Evolutionary conservation across 2,113 vertebrate genomes (phyloP).

Genomic region (Silurus asotus): DNA sequence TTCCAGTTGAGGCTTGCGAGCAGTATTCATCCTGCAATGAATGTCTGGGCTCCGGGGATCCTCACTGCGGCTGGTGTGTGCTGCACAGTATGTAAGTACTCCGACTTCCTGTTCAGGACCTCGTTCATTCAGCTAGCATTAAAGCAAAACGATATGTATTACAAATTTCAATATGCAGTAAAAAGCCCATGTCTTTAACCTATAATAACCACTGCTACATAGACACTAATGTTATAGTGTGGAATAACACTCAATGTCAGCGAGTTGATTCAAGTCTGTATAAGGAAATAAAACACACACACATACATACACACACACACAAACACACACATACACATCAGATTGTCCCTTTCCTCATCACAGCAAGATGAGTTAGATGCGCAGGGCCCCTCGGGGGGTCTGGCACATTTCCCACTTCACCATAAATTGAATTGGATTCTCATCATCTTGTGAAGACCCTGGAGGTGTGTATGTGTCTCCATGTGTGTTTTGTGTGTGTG

Average conservation of each 20-base stretch:
- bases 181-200: too few relatives aligned
- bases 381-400: slow-evolving; percentile 55
- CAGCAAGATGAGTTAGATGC: slow-evolving; percentile 58
- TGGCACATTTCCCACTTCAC: slow-evolving; percentile 76
- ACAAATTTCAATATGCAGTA: neutral
- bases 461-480: slow-evolving; percentile 52
- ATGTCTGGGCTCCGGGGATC: slow-evolving; percentile 92
- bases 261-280: neutral
- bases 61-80: slow-evolving; percentile 98
- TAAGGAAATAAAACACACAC: neutral
- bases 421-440: slow-evolving; percentile 77
- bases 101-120: neutral
- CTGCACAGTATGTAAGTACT: slow-evolving; percentile 92
- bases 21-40: slow-evolving; percentile 87
- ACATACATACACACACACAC: slow-evolving; percentile 17
- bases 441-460: slow-evolving; percentile 64
- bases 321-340: slow-evolving; percentile 16
- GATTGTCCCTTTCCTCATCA: slow-evolving; percentile 53
- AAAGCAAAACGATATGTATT: neutral
- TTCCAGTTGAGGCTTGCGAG: slow-evolving; percentile 91
- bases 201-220: neutral
- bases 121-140: neutral
- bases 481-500: slow-evolving; percentile 51
- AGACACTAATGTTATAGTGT: neutral
- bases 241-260: neutral